A percentile compares a stretch with the other conserved stretches of the same genome.
Evolutionary conservation across 2,797 vertebrate genomes (phyloP).

Genomic region (Onychomys torridus): DNA sequence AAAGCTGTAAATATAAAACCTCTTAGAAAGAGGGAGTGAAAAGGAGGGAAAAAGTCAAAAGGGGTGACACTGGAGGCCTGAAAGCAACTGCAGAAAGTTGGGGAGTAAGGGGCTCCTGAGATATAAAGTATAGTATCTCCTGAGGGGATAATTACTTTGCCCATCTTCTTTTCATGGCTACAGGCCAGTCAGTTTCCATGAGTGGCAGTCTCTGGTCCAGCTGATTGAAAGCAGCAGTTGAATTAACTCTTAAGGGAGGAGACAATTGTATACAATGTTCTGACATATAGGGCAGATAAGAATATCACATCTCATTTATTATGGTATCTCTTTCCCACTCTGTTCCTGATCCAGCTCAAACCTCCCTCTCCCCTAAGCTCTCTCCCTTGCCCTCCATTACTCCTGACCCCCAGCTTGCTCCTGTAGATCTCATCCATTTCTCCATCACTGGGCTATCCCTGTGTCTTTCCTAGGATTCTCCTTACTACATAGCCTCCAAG

Average conservation of each 20-base stretch:
- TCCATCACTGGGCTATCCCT: too few relatives aligned
- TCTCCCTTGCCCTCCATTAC: too few relatives aligned
- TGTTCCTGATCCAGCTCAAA: too few relatives aligned
- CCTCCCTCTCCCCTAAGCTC: too few relatives aligned
- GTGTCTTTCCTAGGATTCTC: too few relatives aligned
- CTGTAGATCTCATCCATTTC: too few relatives aligned
- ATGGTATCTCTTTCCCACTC: too few relatives aligned
- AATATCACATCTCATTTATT: neutral
- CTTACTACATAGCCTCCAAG: too few relatives aligned
- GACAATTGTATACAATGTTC: neutral
- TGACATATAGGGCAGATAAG: neutral
- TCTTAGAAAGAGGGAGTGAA: neutral
- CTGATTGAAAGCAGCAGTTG: neutral
- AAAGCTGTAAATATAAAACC: neutral
- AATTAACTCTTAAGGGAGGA: neutral
- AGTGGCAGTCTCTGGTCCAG: neutral
- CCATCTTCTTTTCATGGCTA: neutral
- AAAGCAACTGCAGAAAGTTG: neutral
- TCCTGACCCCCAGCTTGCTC: too few relatives aligned
- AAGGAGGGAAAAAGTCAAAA: neutral
- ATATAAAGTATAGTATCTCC: neutral
- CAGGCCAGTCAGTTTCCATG: neutral
- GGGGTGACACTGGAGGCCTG: neutral
- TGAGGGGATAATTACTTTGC: neutral
- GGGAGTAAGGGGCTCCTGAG: neutral